Base-by-base conservation (phyloP, 2,113 vertebrate genomes). In the Corynorhinus townsendii region DNA sequence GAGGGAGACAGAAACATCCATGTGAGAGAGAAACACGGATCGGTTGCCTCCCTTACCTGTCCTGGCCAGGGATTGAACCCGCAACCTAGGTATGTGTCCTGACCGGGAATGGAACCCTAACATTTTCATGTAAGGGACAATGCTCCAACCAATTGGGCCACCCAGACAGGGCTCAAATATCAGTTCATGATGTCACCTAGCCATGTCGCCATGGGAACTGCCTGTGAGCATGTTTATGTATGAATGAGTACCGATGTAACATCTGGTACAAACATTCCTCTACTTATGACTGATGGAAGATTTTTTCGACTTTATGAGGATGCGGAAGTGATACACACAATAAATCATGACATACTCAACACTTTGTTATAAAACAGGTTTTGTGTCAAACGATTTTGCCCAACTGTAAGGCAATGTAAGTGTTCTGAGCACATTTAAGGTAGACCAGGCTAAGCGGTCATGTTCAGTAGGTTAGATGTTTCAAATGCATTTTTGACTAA, bases 211-310 rank as follows among this genome's bases (percentile, higher is more conserved):
- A 35, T 15, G 17, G 69, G 49, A 45, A 59, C 8, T 12, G 20
- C 28, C n/a, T 8, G 4, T 0, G 12, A 5, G 26, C 4, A 0
- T 15, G 22, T 38, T 80, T 82, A 5, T 20, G 19, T 12, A 12
- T 0, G 11, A 26, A 30, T 20, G 35, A 7, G 3, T 12, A 30
- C 22, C 66, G 47, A 30, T 14, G 11, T 24, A 68, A 77, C 35
- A 64, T 2, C 54, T 24, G 22, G 40, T 11, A 43, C 35, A 82
- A 82, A 82, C 11, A 0, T 30, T 62, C 56, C 77, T 80, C 49
- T 80, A 14, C 49, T 56, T 79, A 16, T 2, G 11, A 24, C 47
- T 79, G 33, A 22, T 20, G 14, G 24, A 54, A 6, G 77, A 38
- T 15, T 35, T 35, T 35, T 80, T 80, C 0, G 0, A 80, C 77